Conservation (phyloP, 2,113 vertebrate genomes). For the Scomber japonicus region DNA sequence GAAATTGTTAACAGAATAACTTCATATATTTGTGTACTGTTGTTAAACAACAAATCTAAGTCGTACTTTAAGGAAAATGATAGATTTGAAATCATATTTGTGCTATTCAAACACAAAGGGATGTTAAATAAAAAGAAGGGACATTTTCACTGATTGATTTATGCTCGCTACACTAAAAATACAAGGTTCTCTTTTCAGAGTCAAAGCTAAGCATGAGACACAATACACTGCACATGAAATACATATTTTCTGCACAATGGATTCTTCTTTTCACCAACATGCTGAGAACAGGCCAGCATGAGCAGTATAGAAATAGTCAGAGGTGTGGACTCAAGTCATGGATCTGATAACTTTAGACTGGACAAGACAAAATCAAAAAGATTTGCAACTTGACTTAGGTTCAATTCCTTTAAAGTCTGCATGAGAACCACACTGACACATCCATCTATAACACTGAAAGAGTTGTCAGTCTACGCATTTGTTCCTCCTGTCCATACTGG, state of each 20-base stretch:
- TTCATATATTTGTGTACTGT: slow-evolving; percentile 68
- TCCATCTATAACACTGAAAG: too few relatives aligned
- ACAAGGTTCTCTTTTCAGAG: neutral
- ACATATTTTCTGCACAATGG: neutral
- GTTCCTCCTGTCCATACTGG: neutral
- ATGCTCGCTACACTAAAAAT: neutral
- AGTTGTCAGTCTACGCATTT: neutral
- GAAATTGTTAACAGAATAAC: slow-evolving; percentile 57
- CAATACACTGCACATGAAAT: neutral
- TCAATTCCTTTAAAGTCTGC: neutral
- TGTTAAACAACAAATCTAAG: slow-evolving; percentile 56
- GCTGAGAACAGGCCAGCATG: neutral
- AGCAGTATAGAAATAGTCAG: neutral
- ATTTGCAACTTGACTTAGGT: too few relatives aligned
- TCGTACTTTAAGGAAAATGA: slow-evolving; percentile 51
- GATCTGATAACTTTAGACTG: neutral
- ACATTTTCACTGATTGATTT: slow-evolving; percentile 63
- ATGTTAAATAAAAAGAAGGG: slow-evolving; percentile 73
- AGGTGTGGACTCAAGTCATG: neutral
- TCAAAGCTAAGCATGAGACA: neutral
- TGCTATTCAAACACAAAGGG: slow-evolving; percentile 46
- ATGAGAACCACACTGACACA: neutral
- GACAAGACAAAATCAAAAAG: too few relatives aligned
- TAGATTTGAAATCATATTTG: slow-evolving; percentile 57
- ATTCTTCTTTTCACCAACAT: neutral